A percentile compares a stretch with the other conserved stretches of the same genome.
Conservation (phyloP, 2,888 invertebrate species). For the Lasius platythorax region DNA sequence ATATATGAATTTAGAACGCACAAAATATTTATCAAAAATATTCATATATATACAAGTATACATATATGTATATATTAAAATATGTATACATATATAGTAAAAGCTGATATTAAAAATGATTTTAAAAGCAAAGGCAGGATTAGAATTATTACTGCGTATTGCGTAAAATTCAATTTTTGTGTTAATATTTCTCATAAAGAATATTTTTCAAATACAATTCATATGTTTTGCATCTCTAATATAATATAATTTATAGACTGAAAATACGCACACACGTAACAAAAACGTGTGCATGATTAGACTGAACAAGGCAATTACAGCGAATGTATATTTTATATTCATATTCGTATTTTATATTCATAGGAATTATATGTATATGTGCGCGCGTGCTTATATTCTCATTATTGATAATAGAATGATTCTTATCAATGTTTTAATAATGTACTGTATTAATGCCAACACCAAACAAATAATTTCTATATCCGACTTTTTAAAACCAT, state of each 20-base stretch:
- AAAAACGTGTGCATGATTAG: constrained; percentile 13
- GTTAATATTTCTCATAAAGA: constrained; percentile 6
- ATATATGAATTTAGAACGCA: neutral
- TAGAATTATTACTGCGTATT: constrained; percentile 12
- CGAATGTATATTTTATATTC: constrained; percentile 21
- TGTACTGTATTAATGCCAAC: neutral
- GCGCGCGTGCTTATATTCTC: neutral
- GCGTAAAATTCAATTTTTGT: constrained; percentile 25
- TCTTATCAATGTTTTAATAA: constrained; percentile 17
- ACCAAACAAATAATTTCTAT: neutral
- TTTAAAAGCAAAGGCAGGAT: neutral
- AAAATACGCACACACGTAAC: neutral
- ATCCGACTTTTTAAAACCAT: neutral
- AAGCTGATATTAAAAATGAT: constrained; percentile 2
- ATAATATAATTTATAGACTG: constrained; percentile 24
- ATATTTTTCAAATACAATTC: neutral
- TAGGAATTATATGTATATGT: neutral
- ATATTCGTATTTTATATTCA: constrained; percentile 21
- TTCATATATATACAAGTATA: neutral
- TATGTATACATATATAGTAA: neutral
- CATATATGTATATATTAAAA: neutral
- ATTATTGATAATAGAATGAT: constrained; percentile 33
- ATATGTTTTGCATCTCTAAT: neutral
- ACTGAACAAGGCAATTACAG: neutral
- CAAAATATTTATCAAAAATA: neutral